Conservation (phyloP, 2,888 invertebrate genomes). For the Galeruca laticollis region DNA sequence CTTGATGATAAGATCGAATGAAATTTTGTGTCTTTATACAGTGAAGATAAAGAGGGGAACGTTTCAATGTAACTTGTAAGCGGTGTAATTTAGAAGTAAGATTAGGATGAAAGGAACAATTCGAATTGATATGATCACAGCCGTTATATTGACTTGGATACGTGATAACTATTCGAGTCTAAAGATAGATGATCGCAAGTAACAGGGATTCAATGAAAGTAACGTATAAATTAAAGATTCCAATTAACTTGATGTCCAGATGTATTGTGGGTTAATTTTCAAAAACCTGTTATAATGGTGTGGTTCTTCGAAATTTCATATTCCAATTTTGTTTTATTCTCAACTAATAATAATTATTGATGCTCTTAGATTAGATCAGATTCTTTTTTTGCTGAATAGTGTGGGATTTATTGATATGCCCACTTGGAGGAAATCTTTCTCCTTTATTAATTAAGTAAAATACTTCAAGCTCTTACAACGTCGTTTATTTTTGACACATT, state of each 20-base stretch:
- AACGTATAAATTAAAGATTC: background rate
- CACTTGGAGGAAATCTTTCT: no score
- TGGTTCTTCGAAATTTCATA: no score
- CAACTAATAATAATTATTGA: no score
- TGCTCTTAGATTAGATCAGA: no score
- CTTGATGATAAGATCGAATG: conserved; percentile 38
- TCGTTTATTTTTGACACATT: no score
- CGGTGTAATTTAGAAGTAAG: conserved; percentile 37
- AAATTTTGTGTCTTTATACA: conserved; percentile 40
- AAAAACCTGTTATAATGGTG: no score
- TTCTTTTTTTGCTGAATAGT: no score
- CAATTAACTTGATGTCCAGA: background rate
- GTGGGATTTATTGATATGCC: no score
- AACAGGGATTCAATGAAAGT: background rate
- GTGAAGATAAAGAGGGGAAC: conserved; percentile 21
- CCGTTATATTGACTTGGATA: background rate
- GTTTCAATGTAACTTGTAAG: conserved; percentile 31
- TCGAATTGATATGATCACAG: conserved; percentile 24
- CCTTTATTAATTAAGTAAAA: no score
- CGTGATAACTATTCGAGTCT: background rate
- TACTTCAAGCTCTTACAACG: no score
- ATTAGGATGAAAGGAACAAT: conserved; percentile 29
- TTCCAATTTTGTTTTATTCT: no score
- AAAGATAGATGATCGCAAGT: background rate
- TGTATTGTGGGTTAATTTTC: background rate